A percentile compares a stretch with the other conserved stretches of the same genome.
phyloP scores from a whole-genome alignment of 2,888 invertebrate genomes.

The Eurytoma adleriae region DNA sequence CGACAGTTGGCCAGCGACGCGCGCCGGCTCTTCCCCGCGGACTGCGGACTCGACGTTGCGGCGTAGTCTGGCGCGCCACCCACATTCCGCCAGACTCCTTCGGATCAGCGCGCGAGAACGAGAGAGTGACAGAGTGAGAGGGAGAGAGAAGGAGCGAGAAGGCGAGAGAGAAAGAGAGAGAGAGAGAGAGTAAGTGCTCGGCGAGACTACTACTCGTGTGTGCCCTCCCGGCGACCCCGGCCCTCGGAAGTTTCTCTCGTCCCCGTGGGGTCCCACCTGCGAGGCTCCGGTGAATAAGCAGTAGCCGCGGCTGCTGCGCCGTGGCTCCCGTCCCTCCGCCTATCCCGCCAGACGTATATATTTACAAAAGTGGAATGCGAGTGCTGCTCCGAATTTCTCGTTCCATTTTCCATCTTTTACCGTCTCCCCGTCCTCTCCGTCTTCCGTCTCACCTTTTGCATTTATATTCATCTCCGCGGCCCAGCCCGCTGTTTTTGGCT shows the following conservation, averaged over 20 bases:
- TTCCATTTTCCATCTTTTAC: slow-evolving; percentile 49
- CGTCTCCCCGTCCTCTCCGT: slow-evolving; percentile 12
- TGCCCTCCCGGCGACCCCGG: background rate
- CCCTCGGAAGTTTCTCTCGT: too few relatives aligned
- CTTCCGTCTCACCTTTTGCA: slow-evolving; percentile 7
- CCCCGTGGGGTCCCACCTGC: too few relatives aligned
- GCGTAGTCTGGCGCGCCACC: too few relatives aligned
- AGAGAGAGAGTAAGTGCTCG: background rate
- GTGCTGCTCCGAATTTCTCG: slow-evolving; percentile 51
- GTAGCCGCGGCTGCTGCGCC: background rate
- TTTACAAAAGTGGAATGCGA: slow-evolving; percentile 53
- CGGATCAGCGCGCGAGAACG: too few relatives aligned
- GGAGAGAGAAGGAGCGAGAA: too few relatives aligned
- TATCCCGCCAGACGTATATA: slow-evolving; percentile 20
- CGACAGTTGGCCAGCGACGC: slow-evolving; percentile 19
- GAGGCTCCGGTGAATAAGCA: background rate
- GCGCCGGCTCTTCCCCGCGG: background rate
- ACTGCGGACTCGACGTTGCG: background rate
- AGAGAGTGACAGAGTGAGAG: background rate
- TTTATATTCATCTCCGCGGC: slow-evolving; percentile 2
- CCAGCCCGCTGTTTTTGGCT: background rate
- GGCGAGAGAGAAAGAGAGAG: too few relatives aligned
- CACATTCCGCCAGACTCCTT: too few relatives aligned
- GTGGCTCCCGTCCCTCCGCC: background rate
- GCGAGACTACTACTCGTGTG: too few relatives aligned